Evolutionary conservation across 1,140 invertebrate species (phyloP).

Genomic region (Hermatobates lingyangjiaoensis): DNA sequence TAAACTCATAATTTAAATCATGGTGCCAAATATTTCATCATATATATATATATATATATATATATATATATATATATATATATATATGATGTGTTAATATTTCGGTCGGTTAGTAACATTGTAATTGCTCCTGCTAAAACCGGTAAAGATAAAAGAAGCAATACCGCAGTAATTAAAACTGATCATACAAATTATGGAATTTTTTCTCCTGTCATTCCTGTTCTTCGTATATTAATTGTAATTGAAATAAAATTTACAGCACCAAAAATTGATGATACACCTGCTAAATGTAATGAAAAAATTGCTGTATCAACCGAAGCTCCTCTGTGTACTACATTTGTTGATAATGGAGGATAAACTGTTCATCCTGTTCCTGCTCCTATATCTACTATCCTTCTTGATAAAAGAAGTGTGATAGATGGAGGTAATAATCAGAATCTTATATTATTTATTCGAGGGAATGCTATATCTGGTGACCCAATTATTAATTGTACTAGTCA

Average conservation of each 20-base stretch:
- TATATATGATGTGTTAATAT: background rate
- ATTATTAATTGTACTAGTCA: constrained; percentile 13
- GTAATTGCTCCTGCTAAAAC: background rate
- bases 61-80: too few relatives aligned
- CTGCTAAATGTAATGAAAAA: constrained; percentile 11
- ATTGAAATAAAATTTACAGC: constrained; percentile 3
- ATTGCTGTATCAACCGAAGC: constrained; percentile 14
- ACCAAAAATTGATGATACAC: background rate
- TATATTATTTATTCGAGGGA: constrained; percentile 13
- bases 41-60: too few relatives aligned
- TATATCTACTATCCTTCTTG: background rate
- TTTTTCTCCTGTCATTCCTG: constrained; percentile 17
- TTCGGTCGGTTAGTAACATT: background rate
- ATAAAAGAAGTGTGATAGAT: background rate
- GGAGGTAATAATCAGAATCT: constrained; percentile 14
- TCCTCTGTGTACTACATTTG: constrained; percentile 2
- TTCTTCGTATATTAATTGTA: constrained; percentile 7
- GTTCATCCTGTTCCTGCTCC: constrained; percentile 5
- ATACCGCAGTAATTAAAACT: background rate
- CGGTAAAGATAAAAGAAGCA: background rate
- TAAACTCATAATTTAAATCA: too few relatives aligned
- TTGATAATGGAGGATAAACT: constrained; percentile 13
- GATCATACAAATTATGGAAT: constrained; percentile 2
- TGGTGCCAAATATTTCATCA: too few relatives aligned
- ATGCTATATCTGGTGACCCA: constrained; percentile 15